Evolutionary conservation across 2,797 vertebrate species (phyloP).

Genomic region (Lagorchestes hirsutus): DNA sequence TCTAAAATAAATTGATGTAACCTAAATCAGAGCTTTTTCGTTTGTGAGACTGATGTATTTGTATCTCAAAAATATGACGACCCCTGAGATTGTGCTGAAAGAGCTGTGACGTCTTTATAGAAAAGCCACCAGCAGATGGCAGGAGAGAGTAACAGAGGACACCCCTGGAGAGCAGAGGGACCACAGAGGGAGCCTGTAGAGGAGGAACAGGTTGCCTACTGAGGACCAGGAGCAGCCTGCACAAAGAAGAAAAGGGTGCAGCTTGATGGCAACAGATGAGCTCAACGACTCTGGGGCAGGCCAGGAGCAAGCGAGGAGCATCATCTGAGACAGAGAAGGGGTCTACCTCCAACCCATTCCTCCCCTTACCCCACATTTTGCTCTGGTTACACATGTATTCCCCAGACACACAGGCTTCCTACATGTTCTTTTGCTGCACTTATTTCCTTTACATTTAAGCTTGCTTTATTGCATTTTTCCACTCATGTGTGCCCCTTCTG

Average conservation of each 20-base stretch:
- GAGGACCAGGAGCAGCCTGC: not conserved
- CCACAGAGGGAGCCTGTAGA: not conserved
- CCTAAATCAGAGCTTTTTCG: not conserved
- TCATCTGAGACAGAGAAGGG: not conserved
- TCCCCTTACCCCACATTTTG: too few relatives aligned
- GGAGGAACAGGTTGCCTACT: not conserved
- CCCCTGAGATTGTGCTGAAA: not conserved
- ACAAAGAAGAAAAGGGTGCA: not conserved
- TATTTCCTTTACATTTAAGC: too few relatives aligned
- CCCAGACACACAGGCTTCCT: not conserved
- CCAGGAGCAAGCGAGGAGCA: not conserved
- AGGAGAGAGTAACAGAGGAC: not conserved
- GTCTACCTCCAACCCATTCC: too few relatives aligned
- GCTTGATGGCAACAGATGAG: not conserved
- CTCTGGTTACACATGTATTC: not conserved
- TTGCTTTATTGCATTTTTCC: too few relatives aligned
- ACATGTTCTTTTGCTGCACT: too few relatives aligned
- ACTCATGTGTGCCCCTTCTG: not conserved
- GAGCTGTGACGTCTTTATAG: not conserved
- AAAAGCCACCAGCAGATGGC: not conserved
- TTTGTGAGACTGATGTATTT: not conserved
- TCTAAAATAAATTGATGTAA: not conserved
- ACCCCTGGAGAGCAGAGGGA: rapidly evolving
- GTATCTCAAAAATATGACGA: not conserved
- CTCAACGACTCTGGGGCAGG: not conserved